A percentile compares a stretch with the other conserved stretches of the same genome.
phyloP scores from a whole-genome alignment of 2,113 vertebrate species.

The Apodemus speciosus region DNA sequence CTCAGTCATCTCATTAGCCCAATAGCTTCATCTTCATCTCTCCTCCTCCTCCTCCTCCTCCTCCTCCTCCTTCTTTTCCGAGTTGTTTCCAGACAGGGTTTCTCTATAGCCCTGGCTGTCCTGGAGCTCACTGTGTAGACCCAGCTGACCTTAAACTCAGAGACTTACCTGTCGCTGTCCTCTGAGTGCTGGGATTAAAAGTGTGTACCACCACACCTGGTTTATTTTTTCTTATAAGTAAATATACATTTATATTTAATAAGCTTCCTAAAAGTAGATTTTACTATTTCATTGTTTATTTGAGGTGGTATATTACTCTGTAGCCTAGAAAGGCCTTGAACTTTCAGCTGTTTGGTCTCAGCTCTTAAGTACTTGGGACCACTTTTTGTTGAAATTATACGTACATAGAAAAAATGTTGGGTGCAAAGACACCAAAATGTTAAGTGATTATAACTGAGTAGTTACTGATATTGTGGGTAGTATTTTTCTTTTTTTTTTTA shows the following conservation, averaged over 20 bases:
- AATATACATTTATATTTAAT: constrained; percentile 52
- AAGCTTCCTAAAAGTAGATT: constrained; percentile 22
- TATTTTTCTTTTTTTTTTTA: constrained; percentile 57
- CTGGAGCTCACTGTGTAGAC: neutral
- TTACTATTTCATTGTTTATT: neutral
- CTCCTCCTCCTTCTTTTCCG: neutral
- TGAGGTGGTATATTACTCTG: neutral
- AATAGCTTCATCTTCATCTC: neutral
- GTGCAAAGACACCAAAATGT: constrained; percentile 56
- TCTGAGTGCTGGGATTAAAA: neutral
- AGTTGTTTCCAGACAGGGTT: neutral
- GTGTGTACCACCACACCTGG: neutral
- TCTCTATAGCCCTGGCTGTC: neutral
- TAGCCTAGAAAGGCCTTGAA: neutral
- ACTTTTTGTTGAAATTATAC: constrained; percentile 53
- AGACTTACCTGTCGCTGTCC: neutral
- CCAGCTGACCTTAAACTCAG: neutral
- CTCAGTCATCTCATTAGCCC: neutral
- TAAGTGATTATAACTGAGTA: constrained; percentile 62
- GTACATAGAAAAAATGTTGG: constrained; percentile 41
- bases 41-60: no score
- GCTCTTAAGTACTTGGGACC: neutral
- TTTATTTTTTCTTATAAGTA: constrained; percentile 13
- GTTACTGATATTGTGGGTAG: constrained; percentile 32
- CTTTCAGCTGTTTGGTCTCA: neutral